Conservation (phyloP, 2,888 invertebrate genomes). For the Galerucella nymphaeae region DNA sequence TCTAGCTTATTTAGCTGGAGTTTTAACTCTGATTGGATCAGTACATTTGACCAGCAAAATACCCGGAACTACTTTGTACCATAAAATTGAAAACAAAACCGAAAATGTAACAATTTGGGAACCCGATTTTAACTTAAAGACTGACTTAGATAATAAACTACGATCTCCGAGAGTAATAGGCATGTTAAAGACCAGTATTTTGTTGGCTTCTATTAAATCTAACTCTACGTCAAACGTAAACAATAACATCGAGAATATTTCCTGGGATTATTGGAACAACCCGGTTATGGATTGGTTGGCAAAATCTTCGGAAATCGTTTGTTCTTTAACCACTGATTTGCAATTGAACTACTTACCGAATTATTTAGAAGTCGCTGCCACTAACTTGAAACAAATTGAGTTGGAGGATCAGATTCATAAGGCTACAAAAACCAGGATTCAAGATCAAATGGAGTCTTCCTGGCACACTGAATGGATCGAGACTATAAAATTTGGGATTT, state of each 20-base stretch:
- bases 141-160: constrained; percentile 39
- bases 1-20: constrained; percentile 71
- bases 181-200: constrained; percentile 60
- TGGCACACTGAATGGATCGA: constrained; percentile 65
- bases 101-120: constrained; percentile 19
- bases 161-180: constrained; percentile 48
- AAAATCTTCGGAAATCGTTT: constrained; percentile 55
- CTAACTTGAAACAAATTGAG: constrained; percentile 55
- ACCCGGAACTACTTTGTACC: constrained; percentile 65
- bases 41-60: constrained; percentile 67
- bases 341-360: constrained; percentile 40
- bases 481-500: constrained; percentile 43
- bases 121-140: constrained; percentile 27
- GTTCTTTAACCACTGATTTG: constrained; percentile 48
- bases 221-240: constrained; percentile 26
- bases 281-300: constrained; percentile 63
- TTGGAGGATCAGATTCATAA: constrained; percentile 61
- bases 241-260: constrained; percentile 50
- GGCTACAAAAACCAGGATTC: constrained; percentile 61
- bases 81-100: constrained; percentile 38
- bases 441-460: constrained; percentile 62
- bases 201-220: constrained; percentile 58
- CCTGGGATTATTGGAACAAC: constrained; percentile 65
- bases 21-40: constrained; percentile 73
- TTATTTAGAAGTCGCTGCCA: constrained; percentile 54